phyloP scores from a whole-genome alignment of 1,140 invertebrate species.

The Drosophila cardini region DNA sequence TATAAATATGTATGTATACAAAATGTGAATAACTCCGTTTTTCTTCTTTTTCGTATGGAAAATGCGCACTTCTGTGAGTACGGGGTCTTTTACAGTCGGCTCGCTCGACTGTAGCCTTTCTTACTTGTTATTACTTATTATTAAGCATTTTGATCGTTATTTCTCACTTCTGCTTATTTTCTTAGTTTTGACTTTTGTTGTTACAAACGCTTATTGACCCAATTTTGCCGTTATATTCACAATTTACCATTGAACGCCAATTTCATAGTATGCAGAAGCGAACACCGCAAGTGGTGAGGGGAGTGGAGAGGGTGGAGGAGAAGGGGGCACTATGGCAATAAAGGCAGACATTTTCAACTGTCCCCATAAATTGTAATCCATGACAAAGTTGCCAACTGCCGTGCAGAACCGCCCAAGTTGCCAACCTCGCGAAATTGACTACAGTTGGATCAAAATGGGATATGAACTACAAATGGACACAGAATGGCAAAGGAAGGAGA shows the following conservation, averaged over 20 bases:
- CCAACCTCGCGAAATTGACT: slow-evolving; percentile 63
- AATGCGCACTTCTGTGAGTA: no score
- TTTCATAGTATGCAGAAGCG: background rate
- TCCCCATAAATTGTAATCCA: slow-evolving; percentile 67
- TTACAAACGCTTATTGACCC: slow-evolving; percentile 73
- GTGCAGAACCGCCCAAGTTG: slow-evolving; percentile 53
- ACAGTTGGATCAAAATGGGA: slow-evolving; percentile 35
- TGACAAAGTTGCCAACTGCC: slow-evolving; percentile 73
- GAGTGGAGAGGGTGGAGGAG: background rate
- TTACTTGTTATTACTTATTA: slow-evolving; percentile 72
- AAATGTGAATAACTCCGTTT: no score
- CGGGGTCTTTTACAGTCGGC: no score
- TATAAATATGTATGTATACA: no score
- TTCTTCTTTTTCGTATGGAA: no score
- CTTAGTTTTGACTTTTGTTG: slow-evolving; percentile 51
- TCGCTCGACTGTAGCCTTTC: no score
- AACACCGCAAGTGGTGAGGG: no score
- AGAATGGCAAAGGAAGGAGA: slow-evolving; percentile 2
- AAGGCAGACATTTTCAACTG: slow-evolving; percentile 48
- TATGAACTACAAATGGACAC: slow-evolving; percentile 69
- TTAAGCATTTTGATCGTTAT: slow-evolving; percentile 68
- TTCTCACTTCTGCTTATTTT: slow-evolving; percentile 58
- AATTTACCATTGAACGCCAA: slow-evolving; percentile 24
- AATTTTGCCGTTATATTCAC: slow-evolving; percentile 50
- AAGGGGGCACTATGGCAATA: slow-evolving; percentile 19